These are phyloP conservation scores for Mythimna ferrago DNA, from an alignment of 2,888 invertebrate genomes.

Conservation along the genomic window DNA sequence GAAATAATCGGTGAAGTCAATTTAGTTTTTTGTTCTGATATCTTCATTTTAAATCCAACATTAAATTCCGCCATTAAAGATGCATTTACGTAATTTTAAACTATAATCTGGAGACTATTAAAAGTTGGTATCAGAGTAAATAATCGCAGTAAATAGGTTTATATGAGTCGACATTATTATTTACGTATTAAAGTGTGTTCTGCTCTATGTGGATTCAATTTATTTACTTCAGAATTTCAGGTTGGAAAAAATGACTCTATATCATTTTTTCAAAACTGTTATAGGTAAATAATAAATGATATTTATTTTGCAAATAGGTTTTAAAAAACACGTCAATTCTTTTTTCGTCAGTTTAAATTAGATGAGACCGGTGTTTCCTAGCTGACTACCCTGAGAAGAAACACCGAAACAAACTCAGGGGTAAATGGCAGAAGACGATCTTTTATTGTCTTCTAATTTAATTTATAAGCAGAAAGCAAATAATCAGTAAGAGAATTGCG, in stretches of 20 bases:
- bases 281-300: too few relatives aligned
- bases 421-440: too few relatives aligned
- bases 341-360: too few relatives aligned
- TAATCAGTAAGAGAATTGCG: too few relatives aligned
- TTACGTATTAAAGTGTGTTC: constrained; percentile 33
- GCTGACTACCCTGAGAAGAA: too few relatives aligned
- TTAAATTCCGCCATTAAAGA: constrained; percentile 68
- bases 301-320: too few relatives aligned
- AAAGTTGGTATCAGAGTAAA: constrained; percentile 56
- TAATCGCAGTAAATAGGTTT: constrained; percentile 42
- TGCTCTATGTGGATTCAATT: constrained; percentile 2
- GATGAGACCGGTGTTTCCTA: too few relatives aligned
- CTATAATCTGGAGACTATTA: constrained; percentile 54
- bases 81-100: constrained; percentile 67
- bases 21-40: constrained; percentile 67
- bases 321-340: too few relatives aligned
- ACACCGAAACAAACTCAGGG: too few relatives aligned
- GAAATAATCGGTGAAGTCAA: constrained; percentile 69
- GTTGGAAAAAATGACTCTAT: too few relatives aligned
- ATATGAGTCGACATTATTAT: constrained; percentile 49
- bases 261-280: background rate
- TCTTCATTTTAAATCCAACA: constrained; percentile 65
- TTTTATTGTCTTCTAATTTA: background rate
- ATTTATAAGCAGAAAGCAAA: too few relatives aligned
- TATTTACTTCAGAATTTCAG: background rate